Evolutionary conservation across 2,113 vertebrate genomes (phyloP).

Genomic region (Dicerorhinus sumatrensis): DNA sequence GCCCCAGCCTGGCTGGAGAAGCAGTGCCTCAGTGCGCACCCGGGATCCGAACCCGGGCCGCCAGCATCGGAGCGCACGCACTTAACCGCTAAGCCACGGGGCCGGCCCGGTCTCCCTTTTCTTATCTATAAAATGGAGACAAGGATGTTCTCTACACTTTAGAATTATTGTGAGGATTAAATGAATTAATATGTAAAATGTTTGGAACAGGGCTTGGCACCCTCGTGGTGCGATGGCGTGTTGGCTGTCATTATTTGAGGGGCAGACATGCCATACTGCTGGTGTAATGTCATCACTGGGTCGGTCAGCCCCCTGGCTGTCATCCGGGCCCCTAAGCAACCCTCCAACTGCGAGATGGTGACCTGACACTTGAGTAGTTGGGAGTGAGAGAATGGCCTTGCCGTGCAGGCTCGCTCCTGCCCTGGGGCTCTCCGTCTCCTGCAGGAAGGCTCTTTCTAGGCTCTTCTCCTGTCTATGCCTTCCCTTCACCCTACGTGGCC

Average conservation of each 20-base stretch:
- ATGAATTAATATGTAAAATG: rapidly evolving
- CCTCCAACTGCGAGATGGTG: rapidly evolving
- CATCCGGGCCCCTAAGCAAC: not conserved
- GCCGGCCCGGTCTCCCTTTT: rapidly evolving
- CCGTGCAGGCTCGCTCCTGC: not conserved
- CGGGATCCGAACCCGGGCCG: too few species aligned
- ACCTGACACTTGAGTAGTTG: too few species aligned
- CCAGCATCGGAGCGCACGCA: too few species aligned
- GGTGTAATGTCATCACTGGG: rapidly evolving
- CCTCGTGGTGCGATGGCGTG: rapidly evolving
- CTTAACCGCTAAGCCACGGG: too few species aligned
- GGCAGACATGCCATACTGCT: rapidly evolving
- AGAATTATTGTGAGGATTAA: rapidly evolving
- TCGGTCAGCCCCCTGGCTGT: rapidly evolving
- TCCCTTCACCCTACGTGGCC: not conserved
- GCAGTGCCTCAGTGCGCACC: too few species aligned
- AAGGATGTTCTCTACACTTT: rapidly evolving
- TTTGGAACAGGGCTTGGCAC: rapidly evolving
- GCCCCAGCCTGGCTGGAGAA: too few species aligned
- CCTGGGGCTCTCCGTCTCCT: not conserved
- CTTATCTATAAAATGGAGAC: too few species aligned
- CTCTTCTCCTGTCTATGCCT: not conserved
- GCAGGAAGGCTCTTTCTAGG: too few species aligned
- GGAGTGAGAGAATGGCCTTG: rapidly evolving
- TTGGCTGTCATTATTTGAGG: rapidly evolving